Base-by-base conservation (phyloP, 2,113 vertebrate genomes). In the Arvicanthis niloticus region DNA sequence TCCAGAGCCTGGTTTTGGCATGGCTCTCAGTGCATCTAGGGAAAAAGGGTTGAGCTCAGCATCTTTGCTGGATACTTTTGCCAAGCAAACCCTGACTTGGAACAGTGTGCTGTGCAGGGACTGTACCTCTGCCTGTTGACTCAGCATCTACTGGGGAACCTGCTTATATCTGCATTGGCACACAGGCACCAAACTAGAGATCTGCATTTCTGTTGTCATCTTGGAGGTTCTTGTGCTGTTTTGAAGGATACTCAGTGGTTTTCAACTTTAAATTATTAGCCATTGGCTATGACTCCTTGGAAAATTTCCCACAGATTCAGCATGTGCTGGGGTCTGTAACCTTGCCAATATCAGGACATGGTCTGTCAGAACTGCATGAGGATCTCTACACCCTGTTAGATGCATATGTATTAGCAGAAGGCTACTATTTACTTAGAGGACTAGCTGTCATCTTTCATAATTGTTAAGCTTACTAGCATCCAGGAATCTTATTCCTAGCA, bases 31-130 rank as follows among this genome's bases (percentile, higher is more conserved):
- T 70, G 53, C 62, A 21, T 88, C 65, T 45, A 40, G 21, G 73
- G 37, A 72, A 67, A 96, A 91, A 80, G 26, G 21, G 31, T 45
- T 78, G 92, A 89, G 65, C 84, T 95, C 89, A 94, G 87, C 91
- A 75, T 84, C 78, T 94, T 94, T 7, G 0, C 8, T 40, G 12
- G 42, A 1, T 21, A 45, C 34, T 73, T 48, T 65, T 88, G 93
- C 82, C 91, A 89, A 93, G 90, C 68, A 72, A 53, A 51, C 31
- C 67, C 37, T 78, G 86, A 34, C 5, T 6, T 65, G 45, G 91
- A 96, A 84, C 7, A 16, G 1, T 7, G 22, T 13, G 7, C 73
- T 42, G 48, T 45, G 80, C 48, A 10, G 92, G 75, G 65, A 42
- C 94, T 42, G 15, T 4, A 22, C 70, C 24, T 60, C 22, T 75